Evolutionary conservation across 2,113 vertebrate genomes (phyloP), one percentile per base, ranked within the genome.

Genomic region (Lepidothrix coronata): DNA sequence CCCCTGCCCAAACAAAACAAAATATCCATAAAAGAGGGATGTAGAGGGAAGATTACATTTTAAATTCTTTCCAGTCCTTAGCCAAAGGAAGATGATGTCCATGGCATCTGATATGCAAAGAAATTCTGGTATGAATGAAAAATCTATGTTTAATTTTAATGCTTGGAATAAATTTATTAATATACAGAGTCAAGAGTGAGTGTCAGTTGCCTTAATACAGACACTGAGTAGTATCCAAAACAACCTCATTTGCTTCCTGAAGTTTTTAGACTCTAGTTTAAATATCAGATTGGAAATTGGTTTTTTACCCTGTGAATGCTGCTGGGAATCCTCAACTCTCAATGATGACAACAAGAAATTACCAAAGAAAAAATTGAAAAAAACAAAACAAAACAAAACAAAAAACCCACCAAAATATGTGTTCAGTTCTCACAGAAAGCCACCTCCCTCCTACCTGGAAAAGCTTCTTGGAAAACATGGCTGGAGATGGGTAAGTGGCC

Each of bases 81-180:
- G 67, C 51, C 76, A 80, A 83, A 91, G 74, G 22, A 88, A 46
- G 55, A 66, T 58, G 44, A 62, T 55, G 62, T 62, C 62, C n/a
- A 14, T 33, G 74, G 70, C 5, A 27, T 62, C 63, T 93, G 63
- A 49, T 55, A 66, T 30, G 44, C 22, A 85, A 89, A 82, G 62
- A 85, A 89, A 96, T 78, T 62, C 51, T 85, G 33, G 23, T 75
- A 76, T 83, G 81, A 96, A 90, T 89, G 54, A 85, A 91, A 78
- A 62, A 39, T 7, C 3, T 7, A 65, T 11, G 5, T 39, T 35
- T 79, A 66, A 90, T 79, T 95, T 79, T 76, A 93, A 73, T 39
- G 30, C 62, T 79, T 30, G n/a, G n/a, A 85, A 46, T 80, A 28
- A 66, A 65, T 51, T 62, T 94, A 88, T 76, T 88, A 85, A 89